These are phyloP conservation scores for Acipenser oxyrinchus DNA, from an alignment of 2,797 vertebrate species.

Conservation along the genomic window DNA sequence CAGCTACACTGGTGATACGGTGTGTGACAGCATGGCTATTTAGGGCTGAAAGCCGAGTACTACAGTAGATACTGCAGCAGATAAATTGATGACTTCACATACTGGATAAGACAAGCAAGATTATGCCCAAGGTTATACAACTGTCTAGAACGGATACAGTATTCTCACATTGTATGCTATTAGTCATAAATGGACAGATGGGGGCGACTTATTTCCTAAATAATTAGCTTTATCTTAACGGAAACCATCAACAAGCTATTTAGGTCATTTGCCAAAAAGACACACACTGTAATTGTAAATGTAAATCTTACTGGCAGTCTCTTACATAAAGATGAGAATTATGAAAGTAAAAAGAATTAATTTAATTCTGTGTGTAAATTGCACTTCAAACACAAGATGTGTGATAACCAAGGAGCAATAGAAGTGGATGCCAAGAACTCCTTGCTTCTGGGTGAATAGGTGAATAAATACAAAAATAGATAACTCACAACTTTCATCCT, in stretches of 20 bases:
- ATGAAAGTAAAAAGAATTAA: slow-evolving; percentile 22
- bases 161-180: neutral
- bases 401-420: too few species aligned
- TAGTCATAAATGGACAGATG: neutral
- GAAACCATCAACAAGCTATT: neutral
- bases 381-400: slow-evolving; percentile 13
- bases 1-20: too few species aligned
- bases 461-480: slow-evolving; percentile 56
- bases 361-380: slow-evolving; percentile 54
- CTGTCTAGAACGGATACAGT: neutral
- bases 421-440: slow-evolving; percentile 22
- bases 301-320: slow-evolving; percentile 44
- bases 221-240: neutral
- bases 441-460: slow-evolving; percentile 47
- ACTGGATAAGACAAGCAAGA: too few species aligned
- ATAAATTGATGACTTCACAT: too few species aligned
- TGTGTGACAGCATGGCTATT: too few species aligned
- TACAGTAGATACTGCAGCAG: too few species aligned
- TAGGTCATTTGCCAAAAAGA: slow-evolving; percentile 24
- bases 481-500: slow-evolving; percentile 42
- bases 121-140: too few species aligned
- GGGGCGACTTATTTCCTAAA: neutral
- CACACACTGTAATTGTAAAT: slow-evolving; percentile 56
- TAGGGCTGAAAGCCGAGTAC: too few species aligned
- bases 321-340: slow-evolving; percentile 38